Evolutionary conservation across 2,797 vertebrate species (phyloP), one percentile per base, ranked within the genome.

Genomic region (Micromesistius poutassou): DNA sequence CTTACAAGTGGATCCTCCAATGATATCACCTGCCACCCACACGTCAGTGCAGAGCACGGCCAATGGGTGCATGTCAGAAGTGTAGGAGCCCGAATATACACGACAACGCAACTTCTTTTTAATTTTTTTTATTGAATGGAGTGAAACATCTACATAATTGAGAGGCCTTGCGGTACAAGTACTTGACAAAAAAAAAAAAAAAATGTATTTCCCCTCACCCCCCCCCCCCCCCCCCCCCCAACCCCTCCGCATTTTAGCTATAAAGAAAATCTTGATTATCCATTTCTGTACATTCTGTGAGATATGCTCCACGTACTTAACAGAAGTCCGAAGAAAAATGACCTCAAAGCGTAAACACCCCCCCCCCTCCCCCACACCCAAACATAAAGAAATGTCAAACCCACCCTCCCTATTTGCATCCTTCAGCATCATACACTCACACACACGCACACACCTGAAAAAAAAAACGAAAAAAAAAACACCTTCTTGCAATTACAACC

Each of bases 121-220:
- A 87, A 76, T 30, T 30, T 87, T 90, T 89, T 76, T 80, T 89
- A 91, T 93, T 89, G 90, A 93, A 92, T 93, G 93, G 89, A 93
- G 92, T 92, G 92, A 93, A 92, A 94, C 91, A 88, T 91, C 90
- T 91, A 94, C 89, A 93, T 80, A 92, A 93, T 90, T 86, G 86
- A 86, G 87, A 91, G 96, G 96, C 96, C 96, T 87, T 80, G 83
- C 86, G 84, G 82, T 86, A 92, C 91, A 93, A 85, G 87, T 81
- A 92, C 86, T 88, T 85, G 71, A 92, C 91, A 88, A 89, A 90
- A 86, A 80, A 73, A 76, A 76, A 55, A 22, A 68, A 5, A 76
- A 76, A 55, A 22, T 28, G 1, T 68, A n/a, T 10, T 68, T 28
- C 36, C 36, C 36, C 33, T 35, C 33, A 5, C 33, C 7, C 25